phyloP scores from a whole-genome alignment of 2,888 invertebrate genomes.

The Idaea dimidiata region DNA sequence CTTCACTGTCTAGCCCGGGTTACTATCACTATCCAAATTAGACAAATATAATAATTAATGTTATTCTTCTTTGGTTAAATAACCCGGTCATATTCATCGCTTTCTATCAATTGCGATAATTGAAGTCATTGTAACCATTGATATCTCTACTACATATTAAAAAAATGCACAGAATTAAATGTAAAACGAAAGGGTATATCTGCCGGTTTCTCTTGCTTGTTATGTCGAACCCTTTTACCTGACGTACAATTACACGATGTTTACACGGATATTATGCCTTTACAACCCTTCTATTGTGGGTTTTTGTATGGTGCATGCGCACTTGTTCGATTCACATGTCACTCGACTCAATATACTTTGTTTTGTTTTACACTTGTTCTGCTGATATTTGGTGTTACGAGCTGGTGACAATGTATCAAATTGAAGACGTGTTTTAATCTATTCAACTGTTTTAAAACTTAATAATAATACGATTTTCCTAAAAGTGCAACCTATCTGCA shows the following conservation, averaged over 20 bases:
- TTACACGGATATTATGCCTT: constrained; percentile 74
- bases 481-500: too few relatives aligned
- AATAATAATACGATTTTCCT: too few relatives aligned
- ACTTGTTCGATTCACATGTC: constrained; percentile 61
- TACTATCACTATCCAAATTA: too few relatives aligned
- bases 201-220: constrained; percentile 30
- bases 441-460: too few relatives aligned
- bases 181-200: constrained; percentile 34
- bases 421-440: too few relatives aligned
- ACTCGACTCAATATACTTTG: background rate
- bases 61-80: too few relatives aligned
- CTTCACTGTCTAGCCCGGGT: too few relatives aligned
- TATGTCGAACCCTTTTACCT: constrained; percentile 64
- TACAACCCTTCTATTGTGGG: constrained; percentile 70
- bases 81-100: background rate
- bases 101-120: background rate
- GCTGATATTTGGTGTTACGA: background rate
- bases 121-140: background rate
- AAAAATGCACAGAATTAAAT: constrained; percentile 20
- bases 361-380: background rate
- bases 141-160: background rate
- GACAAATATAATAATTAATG: too few relatives aligned
- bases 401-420: background rate
- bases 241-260: constrained; percentile 74
- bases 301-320: constrained; percentile 48